phyloP scores from a whole-genome alignment of 2,113 vertebrate genomes.

The Oryzias celebensis region DNA sequence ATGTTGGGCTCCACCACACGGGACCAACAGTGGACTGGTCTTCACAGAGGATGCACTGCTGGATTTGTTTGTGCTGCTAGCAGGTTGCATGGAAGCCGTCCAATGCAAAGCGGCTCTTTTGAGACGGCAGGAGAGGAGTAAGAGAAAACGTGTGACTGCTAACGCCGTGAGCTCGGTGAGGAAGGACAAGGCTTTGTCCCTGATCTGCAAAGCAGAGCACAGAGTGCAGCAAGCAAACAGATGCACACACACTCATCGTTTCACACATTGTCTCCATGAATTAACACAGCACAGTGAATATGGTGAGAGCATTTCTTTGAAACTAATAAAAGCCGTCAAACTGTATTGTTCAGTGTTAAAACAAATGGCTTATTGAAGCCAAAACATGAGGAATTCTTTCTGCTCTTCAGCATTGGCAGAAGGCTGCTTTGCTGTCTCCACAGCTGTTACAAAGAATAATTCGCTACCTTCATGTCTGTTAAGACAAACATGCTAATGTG shows the following conservation, averaged over 20 bases:
- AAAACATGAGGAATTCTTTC: constrained; percentile 33
- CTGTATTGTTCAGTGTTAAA: constrained; percentile 35
- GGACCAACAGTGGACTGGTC: constrained; percentile 23
- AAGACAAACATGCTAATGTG: constrained; percentile 36
- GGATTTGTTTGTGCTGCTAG: constrained; percentile 20
- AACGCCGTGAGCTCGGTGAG: not conserved
- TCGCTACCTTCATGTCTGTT: constrained; percentile 31
- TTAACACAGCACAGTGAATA: constrained; percentile 46
- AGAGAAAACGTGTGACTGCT: not conserved
- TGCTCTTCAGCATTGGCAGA: constrained; percentile 9
- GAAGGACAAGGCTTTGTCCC: constrained; percentile 13
- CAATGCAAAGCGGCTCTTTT: not conserved
- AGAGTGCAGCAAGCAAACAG: constrained; percentile 16
- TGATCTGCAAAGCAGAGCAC: constrained; percentile 43
- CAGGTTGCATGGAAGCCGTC: constrained; percentile 29
- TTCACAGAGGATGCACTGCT: constrained; percentile 20
- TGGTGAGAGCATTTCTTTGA: constrained; percentile 56
- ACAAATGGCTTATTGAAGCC: constrained; percentile 13
- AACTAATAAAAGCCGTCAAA: constrained; percentile 49
- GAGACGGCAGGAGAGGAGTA: too few relatives aligned
- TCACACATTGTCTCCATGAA: constrained; percentile 42
- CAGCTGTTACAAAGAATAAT: constrained; percentile 39
- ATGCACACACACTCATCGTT: constrained; percentile 37
- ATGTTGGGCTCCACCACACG: constrained; percentile 3
- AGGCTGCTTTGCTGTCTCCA: constrained; percentile 12